A percentile compares a stretch with the other conserved stretches of the same genome.
Conservation (phyloP, 92 coral and sea anemone species). For the Porites rus region DNA sequence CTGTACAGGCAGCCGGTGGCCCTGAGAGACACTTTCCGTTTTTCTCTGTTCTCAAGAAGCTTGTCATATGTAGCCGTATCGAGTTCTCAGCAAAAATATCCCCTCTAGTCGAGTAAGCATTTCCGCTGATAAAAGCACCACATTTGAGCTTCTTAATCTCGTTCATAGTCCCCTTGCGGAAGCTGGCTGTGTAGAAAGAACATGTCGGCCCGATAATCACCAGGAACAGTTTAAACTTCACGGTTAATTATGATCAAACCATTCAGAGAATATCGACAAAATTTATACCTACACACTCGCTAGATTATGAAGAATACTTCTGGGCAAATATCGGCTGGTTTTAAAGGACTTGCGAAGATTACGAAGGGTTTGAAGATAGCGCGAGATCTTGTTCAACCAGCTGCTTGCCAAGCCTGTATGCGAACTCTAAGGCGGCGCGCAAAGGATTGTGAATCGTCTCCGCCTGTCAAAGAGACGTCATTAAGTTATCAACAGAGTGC, state of each 20-base stretch:
- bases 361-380: constrained; percentile 38
- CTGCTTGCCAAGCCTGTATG: constrained; percentile 42
- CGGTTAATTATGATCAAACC: constrained; percentile 14
- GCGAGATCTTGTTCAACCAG: constrained; percentile 8
- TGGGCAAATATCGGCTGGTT: constrained; percentile 2
- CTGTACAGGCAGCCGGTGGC: constrained; percentile 1
- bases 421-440: constrained; percentile 44
- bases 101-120: constrained; percentile 3
- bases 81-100: neutral
- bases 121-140: neutral
- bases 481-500: constrained; percentile 50
- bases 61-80: neutral
- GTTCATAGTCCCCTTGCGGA: constrained; percentile 9
- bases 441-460: constrained; percentile 46
- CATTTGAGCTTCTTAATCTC: neutral
- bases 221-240: constrained; percentile 4
- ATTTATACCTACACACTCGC: constrained; percentile 41
- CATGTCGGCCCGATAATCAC: constrained; percentile 15
- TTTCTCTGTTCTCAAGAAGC: constrained; percentile 16
- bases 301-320: constrained; percentile 18
- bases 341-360: constrained; percentile 12
- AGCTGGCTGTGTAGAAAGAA: constrained; percentile 31
- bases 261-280: constrained; percentile 6
- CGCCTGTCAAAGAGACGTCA: constrained; percentile 66
- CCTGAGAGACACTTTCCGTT: constrained; percentile 1